A percentile compares a stretch with the other conserved stretches of the same genome.
phyloP scores from a whole-genome alignment of 2,113 vertebrate species.

The Oncorhynchus masou region DNA sequence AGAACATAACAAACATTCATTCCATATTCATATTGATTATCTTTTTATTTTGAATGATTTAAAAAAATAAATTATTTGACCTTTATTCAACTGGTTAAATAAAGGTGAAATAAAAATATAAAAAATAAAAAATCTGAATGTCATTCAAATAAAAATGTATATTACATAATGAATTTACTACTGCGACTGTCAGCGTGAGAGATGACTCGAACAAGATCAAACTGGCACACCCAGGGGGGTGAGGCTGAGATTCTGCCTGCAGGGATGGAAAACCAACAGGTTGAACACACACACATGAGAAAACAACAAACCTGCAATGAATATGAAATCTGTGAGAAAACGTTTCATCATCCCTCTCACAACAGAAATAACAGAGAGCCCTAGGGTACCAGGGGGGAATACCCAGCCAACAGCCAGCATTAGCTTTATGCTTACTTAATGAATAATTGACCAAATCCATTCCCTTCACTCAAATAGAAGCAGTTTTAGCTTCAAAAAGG shows the following conservation, averaged over 20 bases:
- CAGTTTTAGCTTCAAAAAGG: slow-evolving; percentile 30
- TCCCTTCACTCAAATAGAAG: slow-evolving; percentile 54
- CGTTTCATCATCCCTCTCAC: slow-evolving; percentile 43
- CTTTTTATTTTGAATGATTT: no score
- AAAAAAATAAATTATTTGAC: no score
- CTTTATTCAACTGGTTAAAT: no score
- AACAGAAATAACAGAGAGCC: slow-evolving; percentile 35
- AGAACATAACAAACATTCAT: no score
- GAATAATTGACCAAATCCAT: slow-evolving; percentile 65
- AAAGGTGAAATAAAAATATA: no score
- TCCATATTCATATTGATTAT: no score
- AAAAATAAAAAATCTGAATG: no score
- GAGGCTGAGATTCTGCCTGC: slow-evolving; percentile 39
- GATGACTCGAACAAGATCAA: slow-evolving; percentile 9
- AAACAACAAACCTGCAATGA: slow-evolving; percentile 44
- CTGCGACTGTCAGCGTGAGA: no score
- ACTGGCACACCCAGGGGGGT: background rate
- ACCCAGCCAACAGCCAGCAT: no score
- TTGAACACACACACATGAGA: slow-evolving; percentile 24
- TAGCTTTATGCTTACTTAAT: slow-evolving; percentile 34
- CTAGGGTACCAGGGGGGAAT: no score
- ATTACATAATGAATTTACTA: no score
- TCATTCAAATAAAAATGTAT: no score
- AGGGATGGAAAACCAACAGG: slow-evolving; percentile 50
- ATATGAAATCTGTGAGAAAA: slow-evolving; percentile 39